phyloP scores from a whole-genome alignment of 2,113 vertebrate species.

The Centropus unirufus region DNA sequence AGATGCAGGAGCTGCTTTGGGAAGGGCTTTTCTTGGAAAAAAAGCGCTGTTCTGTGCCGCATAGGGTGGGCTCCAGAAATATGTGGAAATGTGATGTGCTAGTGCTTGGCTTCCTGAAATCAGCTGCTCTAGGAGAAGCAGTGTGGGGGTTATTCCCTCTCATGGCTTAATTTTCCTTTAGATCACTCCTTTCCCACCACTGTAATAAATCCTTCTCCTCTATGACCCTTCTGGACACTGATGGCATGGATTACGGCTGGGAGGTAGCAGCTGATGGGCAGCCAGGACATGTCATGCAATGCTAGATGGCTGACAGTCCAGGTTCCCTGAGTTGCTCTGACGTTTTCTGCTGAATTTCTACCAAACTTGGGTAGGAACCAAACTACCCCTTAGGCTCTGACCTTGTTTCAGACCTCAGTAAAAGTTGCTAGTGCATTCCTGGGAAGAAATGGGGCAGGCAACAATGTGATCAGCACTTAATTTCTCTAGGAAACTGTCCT shows the following conservation, averaged over 20 bases:
- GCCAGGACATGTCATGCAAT: not conserved
- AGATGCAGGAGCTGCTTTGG: slow-evolving; percentile 16
- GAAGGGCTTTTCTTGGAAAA: slow-evolving; percentile 45
- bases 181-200: not conserved
- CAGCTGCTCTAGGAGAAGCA: not conserved
- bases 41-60: not conserved
- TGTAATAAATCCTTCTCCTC: not conserved
- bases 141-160: not conserved
- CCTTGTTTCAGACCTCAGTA: fast-evolving
- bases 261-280: not conserved
- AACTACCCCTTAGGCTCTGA: not conserved
- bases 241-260: not conserved
- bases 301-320: not conserved
- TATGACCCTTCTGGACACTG: not conserved
- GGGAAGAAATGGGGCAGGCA: not conserved
- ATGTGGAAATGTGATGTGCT: not conserved
- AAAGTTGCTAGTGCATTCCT: not conserved
- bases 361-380: not conserved
- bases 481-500: not conserved
- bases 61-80: not conserved
- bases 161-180: not conserved
- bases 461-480: not conserved
- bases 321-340: not conserved
- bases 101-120: not conserved
- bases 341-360: not conserved